Base-by-base conservation (phyloP, 2,888 invertebrate genomes). In the Podotricha telesiphe region DNA sequence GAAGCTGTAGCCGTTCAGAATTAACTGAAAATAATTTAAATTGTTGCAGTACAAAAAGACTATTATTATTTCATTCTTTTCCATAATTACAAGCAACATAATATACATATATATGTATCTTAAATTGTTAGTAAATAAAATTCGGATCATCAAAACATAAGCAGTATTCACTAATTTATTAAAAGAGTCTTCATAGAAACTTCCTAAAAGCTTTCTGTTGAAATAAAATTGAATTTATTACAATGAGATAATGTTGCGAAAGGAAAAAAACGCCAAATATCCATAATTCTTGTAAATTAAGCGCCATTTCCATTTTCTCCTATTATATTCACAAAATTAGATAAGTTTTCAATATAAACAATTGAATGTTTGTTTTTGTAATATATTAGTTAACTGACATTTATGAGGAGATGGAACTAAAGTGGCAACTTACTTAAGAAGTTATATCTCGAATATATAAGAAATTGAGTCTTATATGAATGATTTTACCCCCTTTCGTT, bases 191-290 rank as follows among this genome's bases (percentile, higher is more conserved):
- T 53, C 37, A 70, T 50, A 48, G 63, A 69, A 72, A 71, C 56
- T 66, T 62, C 68, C 56, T 70, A 68, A 70, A 70, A 72, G 70
- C 72, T 72, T 70, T 70, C 65, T 68, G 61, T 70, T 50, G 34
- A 63, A 70, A 72, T 72, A 62, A 72, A 72, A 72, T 72, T 67
- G 65, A 70, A 70, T 70, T 68, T 62, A 65, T 72, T 63, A 62
- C 65, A 56, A 65, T 20, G 47, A 65, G 65, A 67, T 72, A 68
- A 68, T 56, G 62, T 20, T 51, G 37, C 19, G 48, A 51, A 50
- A 56, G 56, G 45, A 53, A 68, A 58, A 59, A 48, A 45, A 59
- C 48, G 50, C 19, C 40, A 67, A 40, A 58, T 53, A 66, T 67
- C 51, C 65, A 47, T 65, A 59, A 65, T 61, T 61, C 28, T 53